Base-by-base conservation (phyloP, 2,113 vertebrate species). In the Bothrops jararaca region DNA sequence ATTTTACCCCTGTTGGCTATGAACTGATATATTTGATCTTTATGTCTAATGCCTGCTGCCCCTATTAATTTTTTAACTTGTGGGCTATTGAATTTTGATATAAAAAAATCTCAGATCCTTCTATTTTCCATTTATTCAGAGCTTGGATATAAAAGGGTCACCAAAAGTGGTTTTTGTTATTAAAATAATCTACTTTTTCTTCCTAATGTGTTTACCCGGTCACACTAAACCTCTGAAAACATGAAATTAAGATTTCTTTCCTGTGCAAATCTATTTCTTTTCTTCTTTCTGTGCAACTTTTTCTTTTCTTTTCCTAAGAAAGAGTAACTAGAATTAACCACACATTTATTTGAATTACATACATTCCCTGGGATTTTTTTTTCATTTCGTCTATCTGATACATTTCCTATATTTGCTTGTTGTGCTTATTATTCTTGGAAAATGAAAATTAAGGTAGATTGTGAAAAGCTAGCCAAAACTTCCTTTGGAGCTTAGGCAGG, bases 21-120 rank as follows among this genome's bases (percentile, higher is more conserved):
- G 95, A 94, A 94, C 91, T 93, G 95, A 29, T 50, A 93, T 85
- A 96, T 97, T 97, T 97, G 96, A 97, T 96, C 95, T 97, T 94
- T 92, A 95, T 94, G 94, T 95, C 94, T 95, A 95, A 95, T 96
- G 93, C 95, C 91, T 94, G 20, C 93, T 96, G 93, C 94, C 94
- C 89, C 95, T 94, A 95, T 95, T 95, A 95, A 95, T 92, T 94
- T 94, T 93, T 91, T 90, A 39, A 91, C 95, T 96, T 96, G 0
- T 52, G 24, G 94, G 94, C 95, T 96, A 94, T 96, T 26, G 91
- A 74, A 91, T 93, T 93, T 90, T 85, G 18, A 0, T 93, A 54
- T 92, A 92, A 93, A 34, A 90, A 45, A 60, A 93, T 5, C 95
- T 90, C 90, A 22, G 34, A 22, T 93, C 94, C 93, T 69, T 95